phyloP scores from a whole-genome alignment of 2,797 vertebrate genomes.

The Oreochromis grahami region DNA sequence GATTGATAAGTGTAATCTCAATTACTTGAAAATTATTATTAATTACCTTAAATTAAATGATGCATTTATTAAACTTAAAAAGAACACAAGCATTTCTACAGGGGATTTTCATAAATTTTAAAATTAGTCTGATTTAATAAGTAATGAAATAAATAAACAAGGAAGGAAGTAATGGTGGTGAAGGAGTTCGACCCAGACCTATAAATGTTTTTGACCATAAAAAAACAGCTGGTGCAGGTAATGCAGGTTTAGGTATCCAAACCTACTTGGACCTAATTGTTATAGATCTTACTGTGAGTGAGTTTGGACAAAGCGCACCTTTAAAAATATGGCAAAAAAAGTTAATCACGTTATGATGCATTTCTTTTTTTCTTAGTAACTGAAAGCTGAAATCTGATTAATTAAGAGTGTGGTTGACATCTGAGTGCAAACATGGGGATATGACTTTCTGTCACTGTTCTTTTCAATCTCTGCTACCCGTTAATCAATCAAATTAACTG shows the following conservation, averaged over 20 bases:
- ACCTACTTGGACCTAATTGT: rapidly evolving
- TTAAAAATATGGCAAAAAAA: not conserved
- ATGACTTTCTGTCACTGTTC: not conserved
- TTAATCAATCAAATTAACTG: not conserved
- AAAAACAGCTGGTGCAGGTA: not conserved
- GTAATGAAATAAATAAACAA: not conserved
- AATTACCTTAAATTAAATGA: not conserved
- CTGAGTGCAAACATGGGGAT: not conserved
- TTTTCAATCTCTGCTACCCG: not conserved
- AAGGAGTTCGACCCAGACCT: rapidly evolving
- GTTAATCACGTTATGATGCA: rapidly evolving
- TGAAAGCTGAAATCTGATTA: not conserved
- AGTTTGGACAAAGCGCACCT: not conserved
- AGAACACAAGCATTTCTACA: not conserved
- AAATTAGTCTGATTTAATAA: not conserved
- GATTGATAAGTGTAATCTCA: rapidly evolving
- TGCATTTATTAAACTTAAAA: not conserved
- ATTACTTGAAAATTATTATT: not conserved
- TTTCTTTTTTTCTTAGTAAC: not conserved
- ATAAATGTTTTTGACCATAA: not conserved
- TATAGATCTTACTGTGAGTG: not conserved
- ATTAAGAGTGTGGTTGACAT: not conserved
- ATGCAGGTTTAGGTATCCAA: not conserved
- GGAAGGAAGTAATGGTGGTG: no score
- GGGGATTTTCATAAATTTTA: not conserved